phyloP scores from a whole-genome alignment of 2,888 invertebrate species.

The Lasioglossum leucozonium region DNA sequence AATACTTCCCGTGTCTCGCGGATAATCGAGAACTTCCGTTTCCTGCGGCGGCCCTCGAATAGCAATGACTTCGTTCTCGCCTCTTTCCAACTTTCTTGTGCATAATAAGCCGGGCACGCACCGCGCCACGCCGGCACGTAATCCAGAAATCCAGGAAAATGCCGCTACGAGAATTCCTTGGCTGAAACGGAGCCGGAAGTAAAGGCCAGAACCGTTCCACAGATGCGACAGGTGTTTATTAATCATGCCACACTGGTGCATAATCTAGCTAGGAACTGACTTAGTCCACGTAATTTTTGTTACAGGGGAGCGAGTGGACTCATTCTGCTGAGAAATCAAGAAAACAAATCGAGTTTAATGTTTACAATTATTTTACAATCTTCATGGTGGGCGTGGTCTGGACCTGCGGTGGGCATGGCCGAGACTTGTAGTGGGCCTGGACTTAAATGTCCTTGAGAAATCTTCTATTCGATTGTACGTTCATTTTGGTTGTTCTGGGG shows the following conservation, averaged over 20 bases:
- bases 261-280: background rate
- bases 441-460: background rate
- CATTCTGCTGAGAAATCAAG: too few relatives aligned
- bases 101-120: conserved; percentile 46
- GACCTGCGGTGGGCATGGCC: background rate
- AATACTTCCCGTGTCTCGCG: conserved; percentile 65
- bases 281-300: background rate
- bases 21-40: conserved; percentile 81
- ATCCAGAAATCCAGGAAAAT: conserved; percentile 56
- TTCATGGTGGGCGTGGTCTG: background rate
- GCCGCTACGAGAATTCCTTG: conserved; percentile 18
- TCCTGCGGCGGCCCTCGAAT: conserved; percentile 78
- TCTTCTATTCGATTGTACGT: too few relatives aligned
- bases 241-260: background rate
- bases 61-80: conserved; percentile 76
- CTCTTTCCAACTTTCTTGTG: conserved; percentile 56
- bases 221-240: background rate
- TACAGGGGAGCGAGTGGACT: background rate
- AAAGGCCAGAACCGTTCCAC: conserved; percentile 12
- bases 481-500: background rate
- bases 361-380: background rate
- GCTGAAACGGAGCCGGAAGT: conserved; percentile 38
- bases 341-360: too few relatives aligned
- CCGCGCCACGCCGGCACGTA: conserved; percentile 34
- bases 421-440: background rate